These are phyloP conservation scores for Tamandua tetradactyla DNA, from an alignment of 2,797 vertebrate genomes.

Conservation along the genomic window DNA sequence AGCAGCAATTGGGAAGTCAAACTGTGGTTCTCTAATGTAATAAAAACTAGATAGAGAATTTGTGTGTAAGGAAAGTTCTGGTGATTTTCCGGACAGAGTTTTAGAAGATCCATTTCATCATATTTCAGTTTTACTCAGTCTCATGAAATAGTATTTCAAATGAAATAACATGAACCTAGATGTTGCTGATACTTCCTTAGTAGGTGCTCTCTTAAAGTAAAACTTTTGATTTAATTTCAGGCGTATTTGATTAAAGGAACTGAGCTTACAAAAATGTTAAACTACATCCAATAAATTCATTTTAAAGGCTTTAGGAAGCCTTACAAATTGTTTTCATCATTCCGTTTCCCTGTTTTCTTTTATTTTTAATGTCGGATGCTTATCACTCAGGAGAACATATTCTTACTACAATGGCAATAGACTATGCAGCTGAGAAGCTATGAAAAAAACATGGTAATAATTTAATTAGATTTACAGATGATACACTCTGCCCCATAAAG, in stretches of 20 bases:
- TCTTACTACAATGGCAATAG: not conserved
- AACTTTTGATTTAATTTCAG: not conserved
- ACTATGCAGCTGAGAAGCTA: not conserved
- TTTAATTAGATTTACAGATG: not conserved
- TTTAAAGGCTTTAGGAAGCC: not conserved
- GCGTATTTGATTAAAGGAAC: not conserved
- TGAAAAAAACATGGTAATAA: not conserved
- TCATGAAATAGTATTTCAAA: not conserved
- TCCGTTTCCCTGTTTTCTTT: not conserved
- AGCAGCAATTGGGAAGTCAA: not conserved
- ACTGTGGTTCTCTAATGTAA: not conserved
- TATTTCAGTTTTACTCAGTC: conserved; percentile 22
- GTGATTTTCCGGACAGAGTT: not conserved
- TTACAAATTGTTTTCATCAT: not conserved
- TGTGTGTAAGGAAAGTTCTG: not conserved
- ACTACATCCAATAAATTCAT: not conserved
- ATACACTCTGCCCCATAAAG: not conserved
- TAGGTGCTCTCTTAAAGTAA: not conserved
- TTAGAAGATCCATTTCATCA: not conserved
- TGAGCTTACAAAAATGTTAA: not conserved
- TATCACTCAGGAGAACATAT: not conserved
- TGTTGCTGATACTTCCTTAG: not conserved
- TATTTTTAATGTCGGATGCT: not conserved
- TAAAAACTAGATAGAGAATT: not conserved
- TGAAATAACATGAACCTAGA: not conserved